These are phyloP conservation scores for Nebria brevicollis DNA, from an alignment of 2,888 invertebrate genomes.

Conservation along the genomic window DNA sequence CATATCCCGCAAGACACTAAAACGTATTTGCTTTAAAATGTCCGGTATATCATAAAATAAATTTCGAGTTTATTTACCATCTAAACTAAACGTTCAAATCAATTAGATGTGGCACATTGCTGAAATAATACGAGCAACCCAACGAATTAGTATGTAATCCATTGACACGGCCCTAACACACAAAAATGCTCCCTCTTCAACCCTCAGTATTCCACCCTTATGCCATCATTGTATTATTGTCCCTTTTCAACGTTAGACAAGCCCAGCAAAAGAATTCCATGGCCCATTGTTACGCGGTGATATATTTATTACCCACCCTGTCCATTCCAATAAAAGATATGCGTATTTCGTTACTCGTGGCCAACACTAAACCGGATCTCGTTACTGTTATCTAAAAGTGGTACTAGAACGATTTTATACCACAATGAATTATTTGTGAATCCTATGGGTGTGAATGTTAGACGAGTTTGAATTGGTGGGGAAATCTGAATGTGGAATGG, in stretches of 20 bases:
- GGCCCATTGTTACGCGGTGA: conserved; percentile 39
- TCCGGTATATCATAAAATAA: too few relatives aligned
- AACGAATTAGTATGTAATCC: conserved; percentile 55
- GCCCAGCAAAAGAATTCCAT: conserved; percentile 41
- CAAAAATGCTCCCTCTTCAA: conserved; percentile 21
- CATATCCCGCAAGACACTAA: too few relatives aligned
- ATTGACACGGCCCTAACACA: conserved; percentile 51
- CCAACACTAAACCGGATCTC: neutral
- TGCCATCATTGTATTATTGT: conserved; percentile 26
- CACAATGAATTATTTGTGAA: conserved; percentile 21
- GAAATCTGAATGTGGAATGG: conserved; percentile 12
- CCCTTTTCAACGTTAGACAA: conserved; percentile 36
- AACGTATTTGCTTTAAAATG: too few relatives aligned
- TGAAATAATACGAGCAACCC: conserved; percentile 43
- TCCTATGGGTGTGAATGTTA: conserved; percentile 4
- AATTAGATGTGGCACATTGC: conserved; percentile 40
- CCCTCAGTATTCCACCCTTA: conserved; percentile 22
- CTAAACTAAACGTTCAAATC: conserved; percentile 18
- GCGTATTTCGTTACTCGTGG: conserved; percentile 12
- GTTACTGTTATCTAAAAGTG: conserved; percentile 32
- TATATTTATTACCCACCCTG: conserved; percentile 44
- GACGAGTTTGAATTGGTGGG: neutral
- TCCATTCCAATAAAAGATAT: conserved; percentile 23
- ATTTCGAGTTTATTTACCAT: neutral
- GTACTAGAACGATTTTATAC: conserved; percentile 10